Base-by-base conservation (phyloP, 2,888 invertebrate species). In the Temnothorax rugatulus region DNA sequence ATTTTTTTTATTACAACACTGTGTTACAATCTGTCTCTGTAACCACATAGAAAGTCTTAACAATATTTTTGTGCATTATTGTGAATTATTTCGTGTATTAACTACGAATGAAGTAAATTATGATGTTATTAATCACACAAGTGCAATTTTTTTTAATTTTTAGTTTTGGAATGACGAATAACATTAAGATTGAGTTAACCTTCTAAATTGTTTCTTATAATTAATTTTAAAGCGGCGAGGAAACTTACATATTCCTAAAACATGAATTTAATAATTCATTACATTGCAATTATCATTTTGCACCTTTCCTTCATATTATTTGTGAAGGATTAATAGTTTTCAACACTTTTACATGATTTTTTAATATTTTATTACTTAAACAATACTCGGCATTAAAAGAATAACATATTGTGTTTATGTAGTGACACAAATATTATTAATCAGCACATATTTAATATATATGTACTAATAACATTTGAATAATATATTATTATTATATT, bases 211-310 rank as follows among this genome's bases (percentile, higher is more conserved):
- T 89, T 90, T 91, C 83, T 81, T 86, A 86, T 87, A 59, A 86
- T 91, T 91, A 89, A 89, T 91, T 91, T 89, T 89, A 84, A 91
- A 71, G 89, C 90, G 87, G 92, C 88, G 94, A 94, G 94, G 94
- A 95, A 94, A 95, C 94, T 92, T 95, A 94, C 94, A 94, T 95
- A 94, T 94, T 94, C 94, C 92, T 88, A 90, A 88, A 84, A 82
- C 50, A 68, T 74, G 44, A 52, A 81, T 64, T 64, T 75, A 74
- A 82, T 29, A n/a, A 77, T 61, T 25, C 13, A 25, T 18, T 61
- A 57, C 38, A 25, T 29, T 5, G 13, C 59, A 59, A 34, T 82
- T 77, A 76, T 47, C 38, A 64, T 76, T 86, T 87, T 75, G 54
- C 68, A 81, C 47, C n/a, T 75, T 77, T 68, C 59, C 61, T 61